Evolutionary conservation across 2,797 vertebrate genomes (phyloP).

Genomic region (Cercopithecus diana): DNA sequence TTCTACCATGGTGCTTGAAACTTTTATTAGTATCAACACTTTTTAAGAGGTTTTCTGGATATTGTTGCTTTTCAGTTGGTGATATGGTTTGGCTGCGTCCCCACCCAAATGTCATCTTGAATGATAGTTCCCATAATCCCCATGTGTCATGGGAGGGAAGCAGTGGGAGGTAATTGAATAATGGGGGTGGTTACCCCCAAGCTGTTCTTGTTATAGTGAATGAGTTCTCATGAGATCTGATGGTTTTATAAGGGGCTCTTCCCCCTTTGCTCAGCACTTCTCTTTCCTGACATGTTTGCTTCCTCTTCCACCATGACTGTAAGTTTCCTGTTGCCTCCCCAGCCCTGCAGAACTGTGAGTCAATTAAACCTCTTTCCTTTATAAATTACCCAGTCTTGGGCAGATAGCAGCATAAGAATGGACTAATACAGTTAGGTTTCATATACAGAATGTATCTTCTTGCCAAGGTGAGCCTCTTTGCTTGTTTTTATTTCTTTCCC

Average conservation of each 20-base stretch:
- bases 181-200: neutral
- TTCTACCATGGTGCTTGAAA: neutral
- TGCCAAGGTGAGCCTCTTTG: neutral
- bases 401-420: neutral
- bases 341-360: neutral
- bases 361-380: neutral
- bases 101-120: neutral
- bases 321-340: no score
- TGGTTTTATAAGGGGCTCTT: neutral
- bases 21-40: constrained; percentile 10
- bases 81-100: neutral
- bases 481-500: neutral
- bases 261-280: neutral
- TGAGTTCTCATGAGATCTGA: neutral
- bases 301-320: neutral
- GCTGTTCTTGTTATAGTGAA: neutral
- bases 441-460: neutral
- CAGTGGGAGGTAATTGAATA: neutral
- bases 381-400: neutral
- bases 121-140: neutral
- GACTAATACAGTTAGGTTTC: neutral
- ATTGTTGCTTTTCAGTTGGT: neutral
- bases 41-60: neutral
- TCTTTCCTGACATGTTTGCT: neutral
- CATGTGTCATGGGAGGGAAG: neutral